Percentiles rank a stretch among this genome's conserved stretches.
phyloP scores from a whole-genome alignment of 1,140 invertebrate species.

The Bombus impatiens region DNA sequence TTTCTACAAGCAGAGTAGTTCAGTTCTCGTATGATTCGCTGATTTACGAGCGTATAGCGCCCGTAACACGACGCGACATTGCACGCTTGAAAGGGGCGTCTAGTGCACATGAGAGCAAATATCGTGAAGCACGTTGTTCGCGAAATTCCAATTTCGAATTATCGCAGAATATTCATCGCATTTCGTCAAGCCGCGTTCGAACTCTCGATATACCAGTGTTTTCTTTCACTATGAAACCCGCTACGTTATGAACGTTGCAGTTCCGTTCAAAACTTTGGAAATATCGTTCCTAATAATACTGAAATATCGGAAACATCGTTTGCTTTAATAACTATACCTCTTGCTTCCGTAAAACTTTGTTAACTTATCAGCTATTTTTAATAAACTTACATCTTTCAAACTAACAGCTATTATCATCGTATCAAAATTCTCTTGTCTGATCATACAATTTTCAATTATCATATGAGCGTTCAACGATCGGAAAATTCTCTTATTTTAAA shows the following conservation, averaged over 20 bases:
- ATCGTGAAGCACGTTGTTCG: background rate
- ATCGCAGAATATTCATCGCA: constrained; percentile 12
- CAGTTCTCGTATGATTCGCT: background rate
- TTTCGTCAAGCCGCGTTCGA: constrained; percentile 5
- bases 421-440: background rate
- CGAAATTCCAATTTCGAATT: constrained; percentile 27
- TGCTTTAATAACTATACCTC: no score
- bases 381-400: background rate
- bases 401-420: background rate
- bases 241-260: background rate
- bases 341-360: background rate
- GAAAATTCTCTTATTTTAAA: background rate
- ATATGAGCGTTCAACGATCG: no score
- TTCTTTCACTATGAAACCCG: constrained; percentile 46
- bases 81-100: background rate
- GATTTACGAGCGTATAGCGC: background rate
- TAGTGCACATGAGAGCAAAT: background rate
- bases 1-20: background rate
- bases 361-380: background rate
- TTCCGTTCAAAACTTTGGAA: background rate
- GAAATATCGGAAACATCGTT: background rate
- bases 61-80: background rate
- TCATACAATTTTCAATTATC: background rate
- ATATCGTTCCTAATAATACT: no score
- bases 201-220: constrained; percentile 5